These are phyloP conservation scores for Cassiopea andromeda DNA, from an alignment of 30 jellyfish, hydroid and myxozoan species.

Conservation along the genomic window DNA sequence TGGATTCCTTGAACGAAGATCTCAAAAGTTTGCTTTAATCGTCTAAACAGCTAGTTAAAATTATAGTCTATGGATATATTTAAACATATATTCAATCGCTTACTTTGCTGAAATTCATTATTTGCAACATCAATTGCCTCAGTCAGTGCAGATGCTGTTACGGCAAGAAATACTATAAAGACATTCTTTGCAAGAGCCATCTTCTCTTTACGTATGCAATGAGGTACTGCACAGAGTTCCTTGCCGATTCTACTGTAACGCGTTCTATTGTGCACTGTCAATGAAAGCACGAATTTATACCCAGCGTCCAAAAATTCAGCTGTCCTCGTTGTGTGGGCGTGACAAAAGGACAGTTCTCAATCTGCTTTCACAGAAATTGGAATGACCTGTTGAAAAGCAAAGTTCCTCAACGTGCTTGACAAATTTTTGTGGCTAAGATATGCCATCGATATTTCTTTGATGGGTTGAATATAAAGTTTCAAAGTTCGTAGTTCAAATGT, in stretches of 20 bases:
- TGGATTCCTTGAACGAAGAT: no score
- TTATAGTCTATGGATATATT: no score
- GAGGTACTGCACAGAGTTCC: neutral
- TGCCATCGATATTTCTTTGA: neutral
- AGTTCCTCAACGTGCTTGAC: conserved; percentile 8
- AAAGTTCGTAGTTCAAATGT: conserved; percentile 10
- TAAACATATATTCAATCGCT: neutral
- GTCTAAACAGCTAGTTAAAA: no score
- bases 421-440: conserved; percentile 35
- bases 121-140: neutral
- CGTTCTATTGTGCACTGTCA: neutral
- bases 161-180: neutral
- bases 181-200: neutral
- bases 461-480: neutral
- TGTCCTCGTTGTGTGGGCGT: conserved; percentile 63
- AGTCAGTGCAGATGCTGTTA: neutral
- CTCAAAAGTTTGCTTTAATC: no score
- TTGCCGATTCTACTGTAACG: neutral
- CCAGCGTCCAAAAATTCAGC: conserved; percentile 39
- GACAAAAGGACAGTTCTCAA: conserved; percentile 5
- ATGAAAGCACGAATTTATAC: conserved; percentile 25
- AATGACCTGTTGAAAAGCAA: conserved; percentile 36
- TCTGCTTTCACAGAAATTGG: neutral
- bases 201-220: neutral
- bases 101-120: neutral